Evolutionary conservation across 2,888 invertebrate genomes (phyloP), one percentile per base, ranked within the genome.

Genomic region (Microctonus brassicae): DNA sequence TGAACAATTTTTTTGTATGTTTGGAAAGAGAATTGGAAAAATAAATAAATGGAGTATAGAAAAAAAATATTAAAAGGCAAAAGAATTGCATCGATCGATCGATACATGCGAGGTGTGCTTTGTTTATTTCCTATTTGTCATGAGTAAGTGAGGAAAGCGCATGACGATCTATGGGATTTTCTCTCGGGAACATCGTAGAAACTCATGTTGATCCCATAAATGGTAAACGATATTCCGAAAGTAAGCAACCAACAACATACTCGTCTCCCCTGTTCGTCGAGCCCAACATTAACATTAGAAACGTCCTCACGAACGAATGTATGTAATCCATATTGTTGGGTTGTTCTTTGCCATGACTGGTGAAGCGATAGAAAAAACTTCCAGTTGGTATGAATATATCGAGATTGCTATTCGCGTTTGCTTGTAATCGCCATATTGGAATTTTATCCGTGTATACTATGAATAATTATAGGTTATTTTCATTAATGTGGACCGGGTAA

Each of bases 201-300:
- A 65, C 65, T 64, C 63, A 29, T 71, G 69, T 36, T 33, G 63
- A 36, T 62, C 22, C 77, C 76, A 60, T 77, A 77, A 74, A 77
- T 74, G 76, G 77, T 42, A 73, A 75, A 75, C 70, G 75, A 74
- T 77, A 76, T 77, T 77, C 76, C 75, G 70, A 75, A 77, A 76
- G 77, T 76, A 74, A 76, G 73, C 72, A 71, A 76, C 70, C 60
- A 74, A 73, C 69, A 72, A 72, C 74, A 62, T 66, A 22, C 47
- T 34, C 34, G 17, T 63, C 62, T 24, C n/a, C n/a, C 62, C 70
- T 70, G 60, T 47, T 60, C 52, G 34, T 64, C 57, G 69, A 69
- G 70, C 67, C 68, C 69, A 67, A 70, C 67, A 73, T 77, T 75
- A 73, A 73, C 75, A 75, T 75, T 65, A 73, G 73, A 70, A 73